Conservation (phyloP, 2,888 invertebrate genomes). For the Ophion obscuratus region DNA sequence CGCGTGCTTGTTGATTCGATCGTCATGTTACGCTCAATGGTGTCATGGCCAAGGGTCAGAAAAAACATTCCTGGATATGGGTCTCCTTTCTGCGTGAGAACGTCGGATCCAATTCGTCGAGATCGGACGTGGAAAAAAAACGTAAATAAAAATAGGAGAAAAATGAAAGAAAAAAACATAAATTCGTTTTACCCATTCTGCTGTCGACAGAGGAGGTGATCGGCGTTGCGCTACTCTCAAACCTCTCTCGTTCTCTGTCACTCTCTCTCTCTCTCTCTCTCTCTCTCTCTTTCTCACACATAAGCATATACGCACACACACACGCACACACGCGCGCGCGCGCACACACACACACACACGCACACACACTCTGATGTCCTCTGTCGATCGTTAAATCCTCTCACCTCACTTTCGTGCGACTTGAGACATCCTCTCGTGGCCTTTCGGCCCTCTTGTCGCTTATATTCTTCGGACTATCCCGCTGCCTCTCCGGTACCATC, state of each 20-base stretch:
- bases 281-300: constrained; percentile 27
- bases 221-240: constrained; percentile 53
- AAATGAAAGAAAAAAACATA: constrained; percentile 15
- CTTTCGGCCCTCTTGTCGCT: constrained; percentile 20
- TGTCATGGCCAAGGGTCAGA: constrained; percentile 26
- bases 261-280: not conserved
- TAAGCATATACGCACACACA: constrained; percentile 1
- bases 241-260: constrained; percentile 29
- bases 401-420: constrained; percentile 50
- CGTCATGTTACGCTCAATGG: constrained; percentile 33
- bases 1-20: constrained; percentile 26
- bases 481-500: constrained; percentile 32
- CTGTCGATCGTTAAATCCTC: constrained; percentile 65
- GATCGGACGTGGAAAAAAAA: constrained; percentile 42
- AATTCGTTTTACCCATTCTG: constrained; percentile 52
- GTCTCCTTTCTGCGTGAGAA: constrained; percentile 37
- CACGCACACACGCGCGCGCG: no score
- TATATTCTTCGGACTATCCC: constrained; percentile 55
- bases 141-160: not conserved
- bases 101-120: constrained; percentile 56
- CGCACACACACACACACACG: not conserved
- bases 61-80: constrained; percentile 6
- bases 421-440: constrained; percentile 37
- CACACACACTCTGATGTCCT: constrained; percentile 25
- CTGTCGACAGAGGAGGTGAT: constrained; percentile 49